Percentiles rank a stretch among this genome's conserved stretches.
Evolutionary conservation across 2,113 vertebrate species (phyloP).

Genomic region (Bombycilla garrulus): DNA sequence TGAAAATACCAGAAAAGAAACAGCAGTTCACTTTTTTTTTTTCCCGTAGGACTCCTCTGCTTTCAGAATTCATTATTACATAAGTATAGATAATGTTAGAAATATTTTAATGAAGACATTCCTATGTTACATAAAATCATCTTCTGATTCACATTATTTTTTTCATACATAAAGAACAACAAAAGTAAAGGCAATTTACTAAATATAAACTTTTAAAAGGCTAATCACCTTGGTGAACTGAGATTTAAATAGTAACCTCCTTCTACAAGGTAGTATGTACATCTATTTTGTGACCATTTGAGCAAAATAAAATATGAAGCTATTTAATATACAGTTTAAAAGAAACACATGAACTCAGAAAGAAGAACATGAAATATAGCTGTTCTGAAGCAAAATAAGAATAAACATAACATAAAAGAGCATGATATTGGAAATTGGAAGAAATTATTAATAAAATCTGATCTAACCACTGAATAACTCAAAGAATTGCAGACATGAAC

Average conservation of each 20-base stretch:
- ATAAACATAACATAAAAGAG: not conserved
- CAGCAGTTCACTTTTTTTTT: not conserved
- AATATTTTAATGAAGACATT: not conserved
- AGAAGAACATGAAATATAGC: not conserved
- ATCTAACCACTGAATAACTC: not conserved
- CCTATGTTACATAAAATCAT: not conserved
- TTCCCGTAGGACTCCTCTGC: not conserved
- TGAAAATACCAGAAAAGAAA: constrained; percentile 15
- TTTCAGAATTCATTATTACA: not conserved
- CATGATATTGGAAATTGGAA: not conserved
- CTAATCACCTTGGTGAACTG: not conserved
- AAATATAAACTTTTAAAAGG: not conserved
- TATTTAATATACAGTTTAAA: not conserved
- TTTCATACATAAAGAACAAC: not conserved
- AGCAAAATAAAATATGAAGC: not conserved
- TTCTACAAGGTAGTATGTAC: not conserved
- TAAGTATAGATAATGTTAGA: not conserved
- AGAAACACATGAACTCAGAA: not conserved
- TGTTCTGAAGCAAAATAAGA: not conserved
- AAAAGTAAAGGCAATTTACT: not conserved
- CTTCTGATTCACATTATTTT: not conserved
- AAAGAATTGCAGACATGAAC: not conserved
- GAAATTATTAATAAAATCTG: not conserved
- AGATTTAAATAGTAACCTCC: not conserved
- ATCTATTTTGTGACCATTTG: not conserved